phyloP scores from a whole-genome alignment of 2,888 invertebrate species.

The Arctia plantaginis region DNA sequence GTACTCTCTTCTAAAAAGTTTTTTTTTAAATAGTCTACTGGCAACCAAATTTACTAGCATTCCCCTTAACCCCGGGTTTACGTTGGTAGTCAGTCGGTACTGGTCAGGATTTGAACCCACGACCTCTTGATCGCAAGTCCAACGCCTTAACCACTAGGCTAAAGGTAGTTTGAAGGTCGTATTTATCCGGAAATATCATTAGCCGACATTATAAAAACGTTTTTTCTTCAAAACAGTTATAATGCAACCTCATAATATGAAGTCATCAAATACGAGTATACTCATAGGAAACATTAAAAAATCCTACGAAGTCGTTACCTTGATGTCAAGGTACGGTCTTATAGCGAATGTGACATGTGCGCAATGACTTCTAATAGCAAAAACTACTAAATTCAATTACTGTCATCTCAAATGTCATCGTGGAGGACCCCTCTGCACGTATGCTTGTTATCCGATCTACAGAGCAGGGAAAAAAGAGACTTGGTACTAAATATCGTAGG shows the following conservation, averaged over 20 bases:
- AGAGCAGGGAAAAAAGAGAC: background rate
- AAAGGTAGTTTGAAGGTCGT: background rate
- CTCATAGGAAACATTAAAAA: background rate
- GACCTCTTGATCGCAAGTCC: too few relatives aligned
- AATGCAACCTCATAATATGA: background rate
- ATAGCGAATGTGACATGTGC: conserved; percentile 32
- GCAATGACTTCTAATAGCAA: conserved; percentile 21
- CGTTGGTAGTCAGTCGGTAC: too few relatives aligned
- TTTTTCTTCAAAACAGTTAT: background rate
- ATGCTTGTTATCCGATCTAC: background rate
- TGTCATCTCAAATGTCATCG: background rate
- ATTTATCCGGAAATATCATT: background rate
- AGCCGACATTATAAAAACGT: background rate
- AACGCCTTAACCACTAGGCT: too few relatives aligned
- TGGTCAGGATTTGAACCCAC: too few relatives aligned
- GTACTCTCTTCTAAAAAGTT: background rate
- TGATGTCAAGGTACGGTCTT: conserved; percentile 9
- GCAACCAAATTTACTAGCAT: too few relatives aligned
- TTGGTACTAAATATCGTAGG: background rate
- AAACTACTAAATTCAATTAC: conserved; percentile 7
- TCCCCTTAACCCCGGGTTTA: too few relatives aligned
- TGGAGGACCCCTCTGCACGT: background rate
- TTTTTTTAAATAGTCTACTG: too few relatives aligned
- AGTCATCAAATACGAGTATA: conserved; percentile 7
- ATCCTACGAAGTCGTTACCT: background rate